Evolutionary conservation across 2,797 vertebrate species (phyloP).

Genomic region (Xenentodon cancila): DNA sequence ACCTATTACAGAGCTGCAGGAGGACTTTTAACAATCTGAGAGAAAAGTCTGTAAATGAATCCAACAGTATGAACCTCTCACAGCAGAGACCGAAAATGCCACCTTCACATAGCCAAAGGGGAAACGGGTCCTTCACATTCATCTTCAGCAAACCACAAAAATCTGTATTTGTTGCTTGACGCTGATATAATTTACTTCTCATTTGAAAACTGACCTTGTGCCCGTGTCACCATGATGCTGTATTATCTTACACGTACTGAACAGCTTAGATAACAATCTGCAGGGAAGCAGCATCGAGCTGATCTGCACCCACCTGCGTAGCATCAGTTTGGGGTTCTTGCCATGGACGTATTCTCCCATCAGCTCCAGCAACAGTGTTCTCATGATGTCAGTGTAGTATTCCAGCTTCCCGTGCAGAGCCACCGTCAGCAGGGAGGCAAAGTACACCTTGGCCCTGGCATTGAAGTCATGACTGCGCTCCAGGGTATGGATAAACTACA

Average conservation of each 20-base stretch:
- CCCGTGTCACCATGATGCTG: too few relatives aligned
- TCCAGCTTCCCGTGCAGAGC: conserved; percentile 97
- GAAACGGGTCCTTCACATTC: background rate
- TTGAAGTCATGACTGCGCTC: conserved; percentile 95
- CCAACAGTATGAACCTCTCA: too few relatives aligned
- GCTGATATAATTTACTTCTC: background rate
- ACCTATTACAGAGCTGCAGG: conserved; percentile 34
- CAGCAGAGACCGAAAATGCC: too few relatives aligned
- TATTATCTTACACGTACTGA: too few relatives aligned
- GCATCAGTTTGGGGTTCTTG: conserved; percentile 98
- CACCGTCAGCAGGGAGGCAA: conserved; percentile 94
- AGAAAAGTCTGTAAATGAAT: background rate
- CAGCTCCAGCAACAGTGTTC: conserved; percentile 92
- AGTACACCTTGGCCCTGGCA: conserved; percentile 94
- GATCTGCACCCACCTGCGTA: conserved; percentile 87
- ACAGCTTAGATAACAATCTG: too few relatives aligned
- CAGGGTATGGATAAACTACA: conserved; percentile 94
- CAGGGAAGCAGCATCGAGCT: conserved; percentile 12
- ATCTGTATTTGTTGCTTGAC: too few relatives aligned
- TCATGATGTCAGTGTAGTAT: conserved; percentile 98
- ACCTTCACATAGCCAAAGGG: too few relatives aligned
- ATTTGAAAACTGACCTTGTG: background rate
- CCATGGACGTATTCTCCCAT: conserved; percentile 95
- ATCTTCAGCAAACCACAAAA: background rate
- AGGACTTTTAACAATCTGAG: conserved; percentile 23